Conservation (phyloP, 2,113 vertebrate species). For the Laterallus jamaicensis region DNA sequence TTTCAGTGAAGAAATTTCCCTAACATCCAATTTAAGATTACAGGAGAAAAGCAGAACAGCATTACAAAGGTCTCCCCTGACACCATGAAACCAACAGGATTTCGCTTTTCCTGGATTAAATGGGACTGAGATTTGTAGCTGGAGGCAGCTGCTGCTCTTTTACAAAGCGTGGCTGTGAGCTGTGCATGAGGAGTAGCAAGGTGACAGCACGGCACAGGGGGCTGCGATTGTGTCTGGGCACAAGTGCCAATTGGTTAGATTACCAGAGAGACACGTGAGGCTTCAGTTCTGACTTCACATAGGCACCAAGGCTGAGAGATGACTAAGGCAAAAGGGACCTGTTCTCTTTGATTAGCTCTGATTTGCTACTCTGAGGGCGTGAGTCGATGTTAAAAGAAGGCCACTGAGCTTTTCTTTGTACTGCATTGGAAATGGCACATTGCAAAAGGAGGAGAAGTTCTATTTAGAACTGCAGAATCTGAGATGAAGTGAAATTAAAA, state of each 20-base stretch:
- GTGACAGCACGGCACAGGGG: rapidly evolving
- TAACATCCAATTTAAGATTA: background rate
- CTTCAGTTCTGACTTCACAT: background rate
- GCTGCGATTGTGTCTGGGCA: background rate
- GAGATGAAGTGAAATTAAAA: background rate
- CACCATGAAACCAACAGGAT: background rate
- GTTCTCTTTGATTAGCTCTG: background rate
- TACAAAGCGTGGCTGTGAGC: background rate
- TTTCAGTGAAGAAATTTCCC: no score
- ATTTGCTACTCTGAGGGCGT: background rate
- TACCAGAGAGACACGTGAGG: background rate
- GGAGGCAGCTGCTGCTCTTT: background rate
- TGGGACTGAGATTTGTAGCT: background rate
- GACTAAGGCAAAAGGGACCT: background rate
- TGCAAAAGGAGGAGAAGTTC: background rate
- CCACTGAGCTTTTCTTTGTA: background rate
- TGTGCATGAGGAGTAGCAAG: background rate
- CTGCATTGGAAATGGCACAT: background rate
- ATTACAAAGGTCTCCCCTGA: background rate
- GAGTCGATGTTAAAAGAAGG: background rate
- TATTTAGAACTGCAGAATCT: background rate
- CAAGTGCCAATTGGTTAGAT: background rate
- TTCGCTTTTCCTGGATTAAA: rapidly evolving
- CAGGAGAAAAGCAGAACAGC: background rate
- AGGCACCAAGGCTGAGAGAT: background rate